Percentiles rank a stretch among this genome's conserved stretches.
These are phyloP conservation scores for Xyrichtys novacula DNA, from an alignment of 2,797 vertebrate species.

Conservation along the genomic window DNA sequence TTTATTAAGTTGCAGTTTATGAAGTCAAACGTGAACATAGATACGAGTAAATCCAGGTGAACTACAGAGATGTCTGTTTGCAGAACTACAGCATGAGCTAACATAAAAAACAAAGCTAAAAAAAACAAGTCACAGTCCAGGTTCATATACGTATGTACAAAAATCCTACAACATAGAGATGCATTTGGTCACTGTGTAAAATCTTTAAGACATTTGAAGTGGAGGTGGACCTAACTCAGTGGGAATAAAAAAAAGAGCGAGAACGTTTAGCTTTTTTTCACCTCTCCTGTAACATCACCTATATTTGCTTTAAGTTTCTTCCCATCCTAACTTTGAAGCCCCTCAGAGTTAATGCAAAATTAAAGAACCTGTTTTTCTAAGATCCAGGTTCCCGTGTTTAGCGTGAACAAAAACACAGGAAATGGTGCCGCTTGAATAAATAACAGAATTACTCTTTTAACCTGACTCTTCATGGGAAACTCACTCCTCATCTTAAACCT, in stretches of 20 bases:
- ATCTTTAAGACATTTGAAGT: not conserved
- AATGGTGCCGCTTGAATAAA: conserved; percentile 42
- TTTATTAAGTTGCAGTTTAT: conserved; percentile 80
- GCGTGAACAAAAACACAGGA: not conserved
- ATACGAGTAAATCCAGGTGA: conserved; percentile 65
- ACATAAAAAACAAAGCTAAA: conserved; percentile 26
- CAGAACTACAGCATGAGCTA: conserved; percentile 44
- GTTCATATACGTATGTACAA: conserved; percentile 67
- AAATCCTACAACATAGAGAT: conserved; percentile 51
- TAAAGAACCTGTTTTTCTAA: too few species aligned
- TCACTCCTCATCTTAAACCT: conserved; percentile 1
- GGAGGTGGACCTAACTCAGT: not conserved
- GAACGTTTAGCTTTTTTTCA: not conserved
- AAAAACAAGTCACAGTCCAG: conserved; percentile 44
- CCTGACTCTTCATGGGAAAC: conserved; percentile 16
- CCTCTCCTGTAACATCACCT: not conserved
- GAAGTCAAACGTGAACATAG: conserved; percentile 60
- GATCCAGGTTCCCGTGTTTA: too few species aligned
- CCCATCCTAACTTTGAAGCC: not conserved
- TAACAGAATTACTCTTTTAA: conserved; percentile 28
- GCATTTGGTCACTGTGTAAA: conserved; percentile 45
- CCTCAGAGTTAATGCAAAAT: not conserved
- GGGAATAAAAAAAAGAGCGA: not conserved
- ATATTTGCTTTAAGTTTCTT: not conserved
- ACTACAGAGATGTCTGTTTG: conserved; percentile 62